Conservation (phyloP, 2,888 invertebrate species). For the Pristionchus fissidentatus region DNA sequence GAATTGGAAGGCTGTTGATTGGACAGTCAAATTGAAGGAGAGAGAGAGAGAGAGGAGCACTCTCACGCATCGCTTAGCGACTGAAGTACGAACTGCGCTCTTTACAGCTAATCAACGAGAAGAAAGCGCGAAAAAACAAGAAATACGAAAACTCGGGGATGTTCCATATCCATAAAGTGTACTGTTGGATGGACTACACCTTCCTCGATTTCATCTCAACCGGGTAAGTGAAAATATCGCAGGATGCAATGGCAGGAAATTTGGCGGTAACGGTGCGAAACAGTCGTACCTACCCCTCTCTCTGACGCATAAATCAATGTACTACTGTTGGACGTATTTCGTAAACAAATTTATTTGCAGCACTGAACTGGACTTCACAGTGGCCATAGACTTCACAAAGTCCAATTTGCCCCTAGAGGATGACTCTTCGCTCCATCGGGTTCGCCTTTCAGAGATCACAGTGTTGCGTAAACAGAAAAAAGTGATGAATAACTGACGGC, state of each 20-base stretch:
- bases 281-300: too few species aligned
- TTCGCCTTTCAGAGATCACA: slow-evolving; percentile 36
- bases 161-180: slow-evolving; percentile 64
- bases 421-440: slow-evolving; percentile 63
- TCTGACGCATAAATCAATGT: too few species aligned
- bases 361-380: slow-evolving; percentile 68
- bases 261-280: background rate
- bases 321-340: too few species aligned
- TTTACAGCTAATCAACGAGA: slow-evolving; percentile 67
- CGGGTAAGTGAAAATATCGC: slow-evolving; percentile 57
- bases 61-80: background rate
- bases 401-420: slow-evolving; percentile 69
- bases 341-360: slow-evolving; percentile 52
- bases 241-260: background rate
- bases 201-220: slow-evolving; percentile 67
- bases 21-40: too few species aligned
- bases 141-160: slow-evolving; percentile 66
- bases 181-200: slow-evolving; percentile 64
- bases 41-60: background rate
- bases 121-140: slow-evolving; percentile 66
- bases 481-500: too few species aligned
- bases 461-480: background rate
- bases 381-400: slow-evolving; percentile 66
- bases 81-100: background rate
- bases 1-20: slow-evolving; percentile 25